Base-by-base conservation (phyloP, 2,797 vertebrate species). In the Nannoperca obscura region DNA sequence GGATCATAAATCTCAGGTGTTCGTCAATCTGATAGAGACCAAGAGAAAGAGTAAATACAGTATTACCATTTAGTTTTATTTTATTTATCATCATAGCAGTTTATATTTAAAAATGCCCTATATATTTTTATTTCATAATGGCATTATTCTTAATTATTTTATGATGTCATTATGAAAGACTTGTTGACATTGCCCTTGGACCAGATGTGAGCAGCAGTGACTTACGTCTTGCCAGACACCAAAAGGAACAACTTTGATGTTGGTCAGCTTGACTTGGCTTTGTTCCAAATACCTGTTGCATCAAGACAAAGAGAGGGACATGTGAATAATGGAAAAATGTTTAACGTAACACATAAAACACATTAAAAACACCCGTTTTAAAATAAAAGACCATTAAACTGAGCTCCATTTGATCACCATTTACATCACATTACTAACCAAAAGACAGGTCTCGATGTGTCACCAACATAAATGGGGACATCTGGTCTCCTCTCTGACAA, bases 1-100 rank as follows among this genome's bases (percentile, higher is more conserved):
- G 77, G 88, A 96, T 96, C 96, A 96, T 96, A 61, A 96, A 96
- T 46, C 95, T 91, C 61, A 97, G 86, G 78, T 95, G 76, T 52
- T 93, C 54, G 58, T 95, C 91, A 7, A 97, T 81, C 96, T 96
- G 84, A 19, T 1, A 2, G 24, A 81, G 10, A 67, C 36, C 55
- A 64, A 30, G 2, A 47, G 54, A 55, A 14, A 22, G n/a, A 4
- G 9, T 34, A 10, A 9, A 61, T 24, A 67, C 14, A 24, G 3
- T 27, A 17, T 13, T 5, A 11, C 4, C 34, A 42, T 9, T 44
- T 9, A 12, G 7, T 50, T 9, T 1, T 59, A 27, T 27, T 30
- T 20, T 2, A 32, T 52, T 58, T 24, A 3, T 40, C 38, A 24
- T 67, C 19, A 50, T 7, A 50, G n/a, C 27, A 66, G 20, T 14